These are phyloP conservation scores for Forbesichthys agassizii DNA, from an alignment of 2,113 vertebrate genomes.

Conservation along the genomic window DNA sequence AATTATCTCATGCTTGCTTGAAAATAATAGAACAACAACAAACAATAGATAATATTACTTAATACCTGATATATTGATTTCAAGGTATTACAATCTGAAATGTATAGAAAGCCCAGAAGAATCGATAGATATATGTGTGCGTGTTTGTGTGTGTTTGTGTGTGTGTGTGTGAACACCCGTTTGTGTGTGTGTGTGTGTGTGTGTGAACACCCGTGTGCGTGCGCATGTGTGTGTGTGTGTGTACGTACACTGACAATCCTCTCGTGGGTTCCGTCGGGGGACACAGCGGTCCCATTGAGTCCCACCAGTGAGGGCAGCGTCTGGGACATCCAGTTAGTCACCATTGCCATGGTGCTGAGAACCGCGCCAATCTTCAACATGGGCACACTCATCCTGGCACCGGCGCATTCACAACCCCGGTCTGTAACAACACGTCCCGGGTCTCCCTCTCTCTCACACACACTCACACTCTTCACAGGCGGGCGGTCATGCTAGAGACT, in stretches of 20 bases:
- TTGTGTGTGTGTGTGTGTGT: neutral
- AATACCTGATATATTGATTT: too few relatives aligned
- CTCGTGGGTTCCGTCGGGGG: constrained; percentile 70
- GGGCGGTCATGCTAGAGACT: constrained; percentile 37
- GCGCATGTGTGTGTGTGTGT: constrained; percentile 11
- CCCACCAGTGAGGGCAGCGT: constrained; percentile 89
- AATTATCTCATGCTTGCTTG: too few relatives aligned
- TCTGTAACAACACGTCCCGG: neutral
- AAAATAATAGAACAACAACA: too few relatives aligned
- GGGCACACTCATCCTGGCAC: constrained; percentile 82
- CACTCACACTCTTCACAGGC: constrained; percentile 46
- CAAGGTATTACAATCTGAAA: too few relatives aligned
- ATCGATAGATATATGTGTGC: neutral
- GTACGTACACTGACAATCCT: constrained; percentile 76
- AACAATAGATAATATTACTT: too few relatives aligned
- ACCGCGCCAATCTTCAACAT: constrained; percentile 92
- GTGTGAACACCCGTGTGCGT: neutral
- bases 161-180: too few relatives aligned
- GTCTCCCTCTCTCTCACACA: constrained; percentile 3
- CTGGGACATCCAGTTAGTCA: constrained; percentile 98
- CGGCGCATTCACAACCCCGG: constrained; percentile 33
- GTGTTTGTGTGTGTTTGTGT: neutral
- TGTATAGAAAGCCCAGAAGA: too few relatives aligned
- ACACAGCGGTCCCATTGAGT: constrained; percentile 81
- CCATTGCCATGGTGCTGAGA: constrained; percentile 93